Conservation (phyloP, 2,113 vertebrate species). For the Melanerpes aurifrons region DNA sequence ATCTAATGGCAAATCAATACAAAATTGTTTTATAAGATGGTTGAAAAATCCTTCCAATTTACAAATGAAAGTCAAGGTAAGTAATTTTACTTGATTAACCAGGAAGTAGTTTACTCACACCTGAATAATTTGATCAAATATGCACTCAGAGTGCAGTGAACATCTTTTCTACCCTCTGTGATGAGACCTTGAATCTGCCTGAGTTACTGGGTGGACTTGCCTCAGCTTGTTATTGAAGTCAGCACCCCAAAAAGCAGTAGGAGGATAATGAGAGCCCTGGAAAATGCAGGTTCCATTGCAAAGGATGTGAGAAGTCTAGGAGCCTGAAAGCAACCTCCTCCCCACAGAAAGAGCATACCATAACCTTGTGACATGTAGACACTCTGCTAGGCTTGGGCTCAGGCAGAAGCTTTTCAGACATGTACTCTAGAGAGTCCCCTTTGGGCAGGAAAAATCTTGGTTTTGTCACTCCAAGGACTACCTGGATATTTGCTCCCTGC, state of each 20-base stretch:
- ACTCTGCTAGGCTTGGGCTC: not conserved
- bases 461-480: not conserved
- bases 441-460: not conserved
- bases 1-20: constrained; percentile 1
- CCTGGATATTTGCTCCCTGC: not conserved
- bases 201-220: not conserved
- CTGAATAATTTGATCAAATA: not conserved
- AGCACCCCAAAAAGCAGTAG: not conserved
- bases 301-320: not conserved
- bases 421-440: not conserved
- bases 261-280: accelerated
- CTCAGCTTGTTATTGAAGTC: not conserved
- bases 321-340: not conserved
- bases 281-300: not conserved
- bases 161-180: not conserved
- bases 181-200: not conserved
- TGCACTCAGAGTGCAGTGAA: not conserved
- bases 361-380: accelerated
- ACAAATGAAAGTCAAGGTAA: not conserved
- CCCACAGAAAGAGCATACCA: not conserved
- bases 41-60: not conserved
- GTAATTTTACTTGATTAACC: not conserved
- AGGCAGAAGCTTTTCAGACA: not conserved
- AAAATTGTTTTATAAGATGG: not conserved
- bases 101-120: not conserved